These are phyloP conservation scores for Olivierus martensii DNA, from an alignment of 1,140 invertebrate genomes.

Conservation along the genomic window DNA sequence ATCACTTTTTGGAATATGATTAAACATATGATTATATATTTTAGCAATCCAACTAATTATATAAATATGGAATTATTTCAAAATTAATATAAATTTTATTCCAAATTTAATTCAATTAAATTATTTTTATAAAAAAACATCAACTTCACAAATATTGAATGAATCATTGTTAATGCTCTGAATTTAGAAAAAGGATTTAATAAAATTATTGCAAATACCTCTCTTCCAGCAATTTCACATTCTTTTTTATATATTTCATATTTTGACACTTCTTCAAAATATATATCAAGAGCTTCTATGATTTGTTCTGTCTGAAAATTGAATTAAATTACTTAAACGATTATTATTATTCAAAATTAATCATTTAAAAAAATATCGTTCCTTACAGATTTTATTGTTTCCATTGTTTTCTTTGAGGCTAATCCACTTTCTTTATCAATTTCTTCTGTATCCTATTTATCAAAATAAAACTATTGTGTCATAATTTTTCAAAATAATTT, in stretches of 20 bases:
- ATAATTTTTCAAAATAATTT: too few species aligned
- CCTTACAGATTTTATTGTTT: constrained; percentile 73
- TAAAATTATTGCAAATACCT: too few species aligned
- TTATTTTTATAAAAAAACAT: too few species aligned
- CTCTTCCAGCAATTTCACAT: constrained; percentile 22
- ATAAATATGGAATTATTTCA: too few species aligned
- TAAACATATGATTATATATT: too few species aligned
- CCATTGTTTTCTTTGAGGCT: constrained; percentile 76
- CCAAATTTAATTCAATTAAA: too few species aligned
- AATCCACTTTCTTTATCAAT: constrained; percentile 49
- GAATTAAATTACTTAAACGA: constrained; percentile 15
- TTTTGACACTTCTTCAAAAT: constrained; percentile 40
- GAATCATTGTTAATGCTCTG: too few species aligned
- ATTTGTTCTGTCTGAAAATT: constrained; percentile 62
- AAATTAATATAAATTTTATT: too few species aligned
- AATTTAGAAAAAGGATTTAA: too few species aligned
- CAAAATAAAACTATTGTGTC: not conserved
- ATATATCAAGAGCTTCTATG: constrained; percentile 70
- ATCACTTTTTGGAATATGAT: too few species aligned
- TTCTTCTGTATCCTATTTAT: constrained; percentile 47
- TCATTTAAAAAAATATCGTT: constrained; percentile 13
- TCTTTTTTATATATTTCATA: constrained; percentile 22
- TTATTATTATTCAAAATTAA: constrained; percentile 1
- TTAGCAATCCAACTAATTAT: too few species aligned
- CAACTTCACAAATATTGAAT: too few species aligned